These are phyloP conservation scores for Galagoides demidoff DNA, from an alignment of 2,797 vertebrate species.

Conservation along the genomic window DNA sequence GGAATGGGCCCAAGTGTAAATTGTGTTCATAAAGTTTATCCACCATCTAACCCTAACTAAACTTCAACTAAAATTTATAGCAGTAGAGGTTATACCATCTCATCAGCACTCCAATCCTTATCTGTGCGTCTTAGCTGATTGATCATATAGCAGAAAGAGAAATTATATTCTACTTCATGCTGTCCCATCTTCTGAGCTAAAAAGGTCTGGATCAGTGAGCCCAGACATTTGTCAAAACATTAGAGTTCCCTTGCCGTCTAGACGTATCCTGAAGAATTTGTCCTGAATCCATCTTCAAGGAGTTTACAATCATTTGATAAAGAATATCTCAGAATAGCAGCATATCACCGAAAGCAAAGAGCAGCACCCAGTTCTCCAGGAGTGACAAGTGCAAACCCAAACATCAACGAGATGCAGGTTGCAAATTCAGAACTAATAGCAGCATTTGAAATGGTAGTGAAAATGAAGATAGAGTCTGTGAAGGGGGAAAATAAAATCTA, in stretches of 20 bases:
- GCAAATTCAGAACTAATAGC: not conserved
- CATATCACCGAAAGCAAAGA: constrained; percentile 4
- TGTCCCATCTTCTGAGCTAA: constrained; percentile 61
- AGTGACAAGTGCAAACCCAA: not conserved
- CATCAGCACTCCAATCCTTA: constrained; percentile 64
- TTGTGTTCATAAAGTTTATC: constrained; percentile 72
- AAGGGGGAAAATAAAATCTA: not conserved
- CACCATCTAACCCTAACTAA: constrained; percentile 66
- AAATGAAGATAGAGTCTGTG: not conserved
- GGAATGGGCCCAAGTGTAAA: constrained; percentile 44
- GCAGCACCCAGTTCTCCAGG: not conserved
- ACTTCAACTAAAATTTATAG: constrained; percentile 65
- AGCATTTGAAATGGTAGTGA: not conserved
- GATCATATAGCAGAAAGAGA: constrained; percentile 43
- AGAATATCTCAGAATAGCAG: constrained; percentile 20
- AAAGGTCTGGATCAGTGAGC: constrained; percentile 12
- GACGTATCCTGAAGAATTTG: constrained; percentile 9
- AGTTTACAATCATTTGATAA: constrained; percentile 35
- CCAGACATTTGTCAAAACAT: constrained; percentile 53
- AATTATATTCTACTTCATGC: constrained; percentile 67
- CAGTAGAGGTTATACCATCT: constrained; percentile 18
- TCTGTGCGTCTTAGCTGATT: constrained; percentile 75
- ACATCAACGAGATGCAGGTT: not conserved
- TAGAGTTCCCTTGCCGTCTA: not conserved
- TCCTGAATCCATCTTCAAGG: constrained; percentile 49